phyloP scores from a whole-genome alignment of 2,797 vertebrate genomes.

The Chiloscyllium punctatum region DNA sequence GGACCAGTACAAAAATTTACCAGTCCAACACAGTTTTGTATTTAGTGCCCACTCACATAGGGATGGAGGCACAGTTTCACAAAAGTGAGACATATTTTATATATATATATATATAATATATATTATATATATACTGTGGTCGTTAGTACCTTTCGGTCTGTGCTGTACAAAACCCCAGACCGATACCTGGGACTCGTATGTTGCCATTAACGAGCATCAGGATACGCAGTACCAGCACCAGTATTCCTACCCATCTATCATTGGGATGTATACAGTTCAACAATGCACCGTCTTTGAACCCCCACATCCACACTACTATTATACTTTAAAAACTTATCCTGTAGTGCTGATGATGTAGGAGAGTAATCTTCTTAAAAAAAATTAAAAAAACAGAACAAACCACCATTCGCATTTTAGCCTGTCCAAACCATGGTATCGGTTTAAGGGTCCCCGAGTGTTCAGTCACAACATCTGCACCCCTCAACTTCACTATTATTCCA shows the following conservation, averaged over 20 bases:
- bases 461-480: slow-evolving; percentile 31
- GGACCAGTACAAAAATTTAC: slow-evolving; percentile 35
- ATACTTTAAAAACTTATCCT: slow-evolving; percentile 25
- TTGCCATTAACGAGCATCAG: not conserved
- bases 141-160: slow-evolving; percentile 37
- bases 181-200: not conserved
- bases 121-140: slow-evolving; percentile 31
- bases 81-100: slow-evolving; percentile 33
- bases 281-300: slow-evolving; percentile 21
- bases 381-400: slow-evolving; percentile 49
- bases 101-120: slow-evolving; percentile 32
- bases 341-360: slow-evolving; percentile 1
- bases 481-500: slow-evolving; percentile 35
- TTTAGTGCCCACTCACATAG: slow-evolving; percentile 24
- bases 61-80: slow-evolving; percentile 24
- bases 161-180: slow-evolving; percentile 28
- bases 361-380: slow-evolving; percentile 26
- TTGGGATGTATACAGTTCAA: slow-evolving; percentile 29
- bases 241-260: slow-evolving; percentile 34
- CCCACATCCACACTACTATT: slow-evolving; percentile 33
- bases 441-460: slow-evolving; percentile 79
- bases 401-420: slow-evolving; percentile 73
- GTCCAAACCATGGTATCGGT: slow-evolving; percentile 88
- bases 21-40: slow-evolving; percentile 35
- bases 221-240: slow-evolving; percentile 24